These are phyloP conservation scores for Eustalomyia histrio DNA, from an alignment of 2,888 invertebrate genomes.

Conservation along the genomic window DNA sequence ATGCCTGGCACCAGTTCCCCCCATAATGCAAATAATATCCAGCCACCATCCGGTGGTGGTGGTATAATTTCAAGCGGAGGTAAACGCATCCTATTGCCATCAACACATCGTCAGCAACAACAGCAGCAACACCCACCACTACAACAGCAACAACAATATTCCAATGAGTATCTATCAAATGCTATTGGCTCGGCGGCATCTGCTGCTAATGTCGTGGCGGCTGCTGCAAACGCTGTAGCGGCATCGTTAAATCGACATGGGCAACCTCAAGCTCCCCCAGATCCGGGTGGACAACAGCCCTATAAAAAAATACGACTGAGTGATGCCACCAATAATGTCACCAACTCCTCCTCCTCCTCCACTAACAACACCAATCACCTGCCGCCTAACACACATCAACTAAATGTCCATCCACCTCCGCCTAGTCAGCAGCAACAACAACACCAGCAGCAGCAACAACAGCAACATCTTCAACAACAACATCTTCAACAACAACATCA, in stretches of 20 bases:
- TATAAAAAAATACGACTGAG: conserved; percentile 77
- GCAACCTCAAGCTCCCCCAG: conserved; percentile 75
- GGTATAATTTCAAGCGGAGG: conserved; percentile 72
- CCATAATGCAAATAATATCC: conserved; percentile 66
- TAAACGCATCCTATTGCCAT: conserved; percentile 72
- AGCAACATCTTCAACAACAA: conserved; percentile 56
- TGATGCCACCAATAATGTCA: conserved; percentile 71
- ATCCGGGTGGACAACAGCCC: conserved; percentile 78
- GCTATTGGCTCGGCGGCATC: conserved; percentile 75
- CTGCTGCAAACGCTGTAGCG: conserved; percentile 70
- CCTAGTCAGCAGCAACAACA: conserved; percentile 76
- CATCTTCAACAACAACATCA: conserved; percentile 62
- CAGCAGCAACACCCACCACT: conserved; percentile 73
- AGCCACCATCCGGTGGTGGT: conserved; percentile 44
- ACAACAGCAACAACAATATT: conserved; percentile 75
- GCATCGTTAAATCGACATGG: conserved; percentile 63
- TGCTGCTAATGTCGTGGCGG: conserved; percentile 75
- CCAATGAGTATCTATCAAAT: conserved; percentile 78
- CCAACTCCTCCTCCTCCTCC: conserved; percentile 53
- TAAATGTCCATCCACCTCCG: conserved; percentile 80
- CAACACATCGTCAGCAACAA: conserved; percentile 68
- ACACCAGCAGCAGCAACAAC: conserved; percentile 59
- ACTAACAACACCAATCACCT: conserved; percentile 74
- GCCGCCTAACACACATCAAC: conserved; percentile 80
- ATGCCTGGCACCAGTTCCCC: conserved; percentile 66